Base-by-base conservation (phyloP, 2,888 invertebrate species). In the Megalurothrips usitatus region DNA sequence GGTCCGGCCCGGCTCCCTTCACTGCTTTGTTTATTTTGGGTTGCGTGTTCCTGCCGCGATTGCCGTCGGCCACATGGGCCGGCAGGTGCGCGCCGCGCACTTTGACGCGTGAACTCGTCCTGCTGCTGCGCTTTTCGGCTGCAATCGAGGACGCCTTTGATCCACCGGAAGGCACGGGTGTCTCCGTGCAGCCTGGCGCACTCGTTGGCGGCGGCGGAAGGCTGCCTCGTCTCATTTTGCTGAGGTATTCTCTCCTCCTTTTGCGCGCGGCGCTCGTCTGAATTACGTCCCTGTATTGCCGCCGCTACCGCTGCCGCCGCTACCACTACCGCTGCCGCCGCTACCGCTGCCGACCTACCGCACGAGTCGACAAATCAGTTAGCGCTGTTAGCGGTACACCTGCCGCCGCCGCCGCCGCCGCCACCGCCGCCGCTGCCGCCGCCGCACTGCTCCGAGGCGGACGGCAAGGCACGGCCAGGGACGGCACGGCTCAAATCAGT, bases 321-420 rank as follows among this genome's bases (percentile, higher is more conserved):
- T 58, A 17, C 58, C 58, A 6, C 34, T 6, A 6, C 34, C 34
- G 34, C 34, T 6, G 34, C 34, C 34, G 34, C 34, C 34, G 34
- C 58, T 14, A 6, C 58, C 58, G 52, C 52, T 23, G 68, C 58
- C 68, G 68, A 75, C 68, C 68, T 75, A 75, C 68, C 68, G 68
- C 68, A 75, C 68, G 68, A 75, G 68, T 75, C 68, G 68, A 75
- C 68, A 75, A 26, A 75, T 75, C 68, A 75, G 68, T 75, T 75
- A 26, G 68, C 68, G 23, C 68, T 26, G 68, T 26, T 26, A 23
- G 68, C 68, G 23, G 12, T 23, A 10, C 68, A 10, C 26, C 26
- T 26, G 0, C 58, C 3, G 34, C 34, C 6, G 34, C 34, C 58
- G 52, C 52, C 17, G 52, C 52, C 52, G 11, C 17, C 17, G 14